Conservation (phyloP, 2,113 vertebrate genomes). For the Tauraco erythrolophus region DNA sequence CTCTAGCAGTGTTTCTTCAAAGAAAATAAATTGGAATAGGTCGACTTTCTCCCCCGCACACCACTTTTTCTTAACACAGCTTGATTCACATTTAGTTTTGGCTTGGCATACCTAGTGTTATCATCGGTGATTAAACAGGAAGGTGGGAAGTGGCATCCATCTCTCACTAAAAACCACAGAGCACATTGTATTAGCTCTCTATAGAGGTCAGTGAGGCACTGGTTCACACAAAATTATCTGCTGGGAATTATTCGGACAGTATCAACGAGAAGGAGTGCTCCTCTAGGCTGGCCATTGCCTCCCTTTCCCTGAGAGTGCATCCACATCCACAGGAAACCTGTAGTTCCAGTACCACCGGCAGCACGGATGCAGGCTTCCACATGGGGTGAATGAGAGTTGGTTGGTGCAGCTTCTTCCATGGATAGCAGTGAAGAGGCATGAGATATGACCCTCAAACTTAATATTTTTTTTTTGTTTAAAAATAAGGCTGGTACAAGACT, state of each 20-base stretch:
- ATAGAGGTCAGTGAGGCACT: not conserved
- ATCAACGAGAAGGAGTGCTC: rapidly evolving
- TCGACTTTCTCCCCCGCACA: not conserved
- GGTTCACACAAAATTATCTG: not conserved
- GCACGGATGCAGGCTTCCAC: not conserved
- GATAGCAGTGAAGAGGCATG: not conserved
- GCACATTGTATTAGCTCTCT: not conserved
- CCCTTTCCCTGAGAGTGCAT: not conserved
- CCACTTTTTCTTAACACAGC: not conserved
- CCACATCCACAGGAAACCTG: not conserved
- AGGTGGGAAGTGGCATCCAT: not conserved
- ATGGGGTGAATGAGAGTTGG: not conserved
- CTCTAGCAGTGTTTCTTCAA: not conserved
- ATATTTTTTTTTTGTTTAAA: not conserved
- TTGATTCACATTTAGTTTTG: not conserved
- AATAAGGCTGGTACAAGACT: not conserved
- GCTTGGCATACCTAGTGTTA: not conserved
- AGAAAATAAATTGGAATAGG: not conserved
- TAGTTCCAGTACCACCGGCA: not conserved
- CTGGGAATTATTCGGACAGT: not conserved
- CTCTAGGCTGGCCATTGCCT: not conserved
- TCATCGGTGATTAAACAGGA: not conserved
- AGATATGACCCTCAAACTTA: not conserved
- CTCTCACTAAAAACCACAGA: not conserved
- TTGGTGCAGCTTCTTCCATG: rapidly evolving